Conservation (phyloP, 2,888 invertebrate species). For the Salpingus planirostris region DNA sequence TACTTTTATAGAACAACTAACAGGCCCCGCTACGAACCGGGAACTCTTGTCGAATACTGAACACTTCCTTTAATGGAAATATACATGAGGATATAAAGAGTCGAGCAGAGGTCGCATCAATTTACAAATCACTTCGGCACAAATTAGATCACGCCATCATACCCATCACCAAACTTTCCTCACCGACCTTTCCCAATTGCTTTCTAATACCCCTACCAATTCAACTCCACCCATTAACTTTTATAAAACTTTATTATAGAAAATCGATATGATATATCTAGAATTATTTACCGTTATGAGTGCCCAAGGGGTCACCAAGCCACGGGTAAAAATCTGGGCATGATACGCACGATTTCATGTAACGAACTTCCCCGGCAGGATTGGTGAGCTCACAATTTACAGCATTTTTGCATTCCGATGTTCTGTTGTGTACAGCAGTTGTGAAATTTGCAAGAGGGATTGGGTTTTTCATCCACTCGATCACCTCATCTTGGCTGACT, state of each 20-base stretch:
- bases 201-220: too few relatives aligned
- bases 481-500: slow-evolving; percentile 37
- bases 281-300: slow-evolving; percentile 1
- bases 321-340: slow-evolving; percentile 43
- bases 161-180: slow-evolving; percentile 12
- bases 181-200: too few relatives aligned
- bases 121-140: slow-evolving; percentile 28
- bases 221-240: too few relatives aligned
- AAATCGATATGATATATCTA: too few relatives aligned
- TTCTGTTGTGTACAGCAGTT: slow-evolving; percentile 15
- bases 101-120: slow-evolving; percentile 25
- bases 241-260: too few relatives aligned
- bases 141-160: slow-evolving; percentile 21
- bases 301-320: slow-evolving; percentile 40
- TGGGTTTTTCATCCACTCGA: slow-evolving; percentile 42
- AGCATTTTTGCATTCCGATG: slow-evolving; percentile 18
- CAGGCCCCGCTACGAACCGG: slow-evolving; percentile 34
- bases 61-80: slow-evolving; percentile 38
- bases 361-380: slow-evolving; percentile 24
- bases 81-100: slow-evolving; percentile 38
- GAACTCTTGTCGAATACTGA: slow-evolving; percentile 36
- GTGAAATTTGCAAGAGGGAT: slow-evolving; percentile 25
- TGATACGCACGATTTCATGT: slow-evolving; percentile 37
- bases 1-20: slow-evolving; percentile 41
- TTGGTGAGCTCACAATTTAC: slow-evolving; percentile 25